Evolutionary conservation across 2,797 vertebrate genomes (phyloP), one percentile per base, ranked within the genome.

Genomic region (Acrossocheilus fasciatus): DNA sequence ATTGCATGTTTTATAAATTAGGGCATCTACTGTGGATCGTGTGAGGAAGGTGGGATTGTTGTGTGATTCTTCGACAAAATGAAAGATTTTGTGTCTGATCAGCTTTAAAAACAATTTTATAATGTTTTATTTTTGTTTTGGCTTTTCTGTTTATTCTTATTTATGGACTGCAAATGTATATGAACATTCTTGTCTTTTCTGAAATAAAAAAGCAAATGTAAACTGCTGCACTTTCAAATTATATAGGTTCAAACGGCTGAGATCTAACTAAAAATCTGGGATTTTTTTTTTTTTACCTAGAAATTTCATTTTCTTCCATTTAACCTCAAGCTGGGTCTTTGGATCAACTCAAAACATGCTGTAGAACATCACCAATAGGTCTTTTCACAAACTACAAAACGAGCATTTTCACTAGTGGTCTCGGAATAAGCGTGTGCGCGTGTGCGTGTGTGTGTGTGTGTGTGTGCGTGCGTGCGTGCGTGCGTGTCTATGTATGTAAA

Each of bases 141-240:
- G 89, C 91, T 91, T 92, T 83, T 93, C 78, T 86, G 84, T 89
- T 84, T 47, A 88, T 93, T 89, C 82, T 89, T 83, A 92, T 95
- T 94, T 95, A 94, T 95, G 93, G 89, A 41, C 59, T 82, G 86
- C 81, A 86, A 70, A 86, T 89, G 78, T 77, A 64, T 62, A 84
- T 93, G 85, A 87, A 89, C 92, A 89, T 93, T 93, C 92, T 92
- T 94, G 91, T 93, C 92, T 87, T 93, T 93, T 94, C 90, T 90
- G 85, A 92, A 96, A 95, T 95, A 95, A 95, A 91, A 91, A 92
- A 90, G 69, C 47, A 87, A 76, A 64, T n/a, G 23, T 43, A 57
- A 87, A 68, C 26, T 80, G 30, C 50, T 8, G 15, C 11, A 4
- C 36, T 26, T 84, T 90, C 57, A 62, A n/a, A 30, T 41, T 59